phyloP scores from a whole-genome alignment of 2,797 vertebrate species.

The Botia kubotai region DNA sequence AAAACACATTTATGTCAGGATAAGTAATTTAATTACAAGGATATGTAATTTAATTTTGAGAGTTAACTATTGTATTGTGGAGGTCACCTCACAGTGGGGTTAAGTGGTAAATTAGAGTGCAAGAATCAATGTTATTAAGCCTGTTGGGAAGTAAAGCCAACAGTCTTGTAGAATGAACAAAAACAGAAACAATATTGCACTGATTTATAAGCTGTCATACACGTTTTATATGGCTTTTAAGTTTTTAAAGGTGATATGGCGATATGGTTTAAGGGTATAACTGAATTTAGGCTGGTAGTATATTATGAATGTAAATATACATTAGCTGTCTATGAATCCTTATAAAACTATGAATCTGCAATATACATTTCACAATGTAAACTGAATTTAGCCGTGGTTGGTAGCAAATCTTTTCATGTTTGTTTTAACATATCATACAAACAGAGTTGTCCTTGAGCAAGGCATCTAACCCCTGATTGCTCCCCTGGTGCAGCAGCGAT shows the following conservation, averaged over 20 bases:
- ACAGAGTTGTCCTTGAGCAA: no score
- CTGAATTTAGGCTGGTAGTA: neutral
- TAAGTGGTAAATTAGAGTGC: conserved; percentile 59
- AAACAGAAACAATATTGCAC: neutral
- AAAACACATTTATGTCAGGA: conserved; percentile 71
- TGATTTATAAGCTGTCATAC: conserved; percentile 16
- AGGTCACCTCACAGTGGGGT: conserved; percentile 61
- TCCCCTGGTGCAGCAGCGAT: no score
- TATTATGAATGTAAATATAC: conserved; percentile 17
- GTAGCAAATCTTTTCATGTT: no score
- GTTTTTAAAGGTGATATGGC: no score
- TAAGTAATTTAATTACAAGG: no score
- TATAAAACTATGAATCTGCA: neutral
- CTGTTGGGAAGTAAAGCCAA: conserved; percentile 39
- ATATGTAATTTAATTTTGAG: conserved; percentile 69
- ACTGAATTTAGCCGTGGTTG: neutral
- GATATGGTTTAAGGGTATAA: neutral
- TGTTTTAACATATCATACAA: neutral
- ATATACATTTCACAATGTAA: neutral
- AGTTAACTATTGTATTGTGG: conserved; percentile 65
- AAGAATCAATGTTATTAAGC: conserved; percentile 43
- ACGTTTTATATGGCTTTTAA: neutral
- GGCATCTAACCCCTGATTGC: neutral
- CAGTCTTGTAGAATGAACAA: conserved; percentile 8
- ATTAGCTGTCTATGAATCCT: neutral